These are phyloP conservation scores for Sweltsa coloradensis DNA, from an alignment of 1,140 invertebrate genomes.

Conservation along the genomic window DNA sequence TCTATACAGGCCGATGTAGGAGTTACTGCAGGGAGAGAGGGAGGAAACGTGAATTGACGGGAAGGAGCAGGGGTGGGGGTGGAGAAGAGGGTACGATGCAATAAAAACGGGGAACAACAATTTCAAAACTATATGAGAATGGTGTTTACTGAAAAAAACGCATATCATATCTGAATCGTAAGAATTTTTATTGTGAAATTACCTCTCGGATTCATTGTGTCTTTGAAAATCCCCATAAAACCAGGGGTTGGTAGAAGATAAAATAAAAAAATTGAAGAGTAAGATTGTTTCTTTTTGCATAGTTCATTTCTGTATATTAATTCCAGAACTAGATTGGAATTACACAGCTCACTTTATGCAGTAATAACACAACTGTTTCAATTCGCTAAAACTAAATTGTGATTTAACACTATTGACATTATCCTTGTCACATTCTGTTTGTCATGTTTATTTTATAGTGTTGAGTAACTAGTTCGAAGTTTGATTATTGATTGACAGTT, in stretches of 20 bases:
- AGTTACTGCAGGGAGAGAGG: no score
- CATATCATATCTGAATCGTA: conserved; percentile 9
- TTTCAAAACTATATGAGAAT: conserved; percentile 3
- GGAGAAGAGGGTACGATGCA: neutral
- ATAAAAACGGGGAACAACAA: conserved; percentile 10
- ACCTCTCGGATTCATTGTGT: conserved; percentile 9
- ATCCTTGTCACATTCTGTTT: no score
- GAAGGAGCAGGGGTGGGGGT: neutral
- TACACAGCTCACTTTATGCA: no score
- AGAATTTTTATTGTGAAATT: conserved; percentile 11
- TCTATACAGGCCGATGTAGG: no score
- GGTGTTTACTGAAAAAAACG: conserved; percentile 2
- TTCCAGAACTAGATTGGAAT: no score
- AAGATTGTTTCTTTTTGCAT: neutral
- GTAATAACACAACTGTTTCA: no score
- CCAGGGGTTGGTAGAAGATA: neutral
- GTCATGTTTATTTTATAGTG: no score
- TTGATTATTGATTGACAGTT: no score
- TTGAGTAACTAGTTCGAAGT: no score
- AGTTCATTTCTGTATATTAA: no score
- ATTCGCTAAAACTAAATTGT: no score
- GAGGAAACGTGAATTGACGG: neutral
- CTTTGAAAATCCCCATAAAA: neutral
- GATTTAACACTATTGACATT: no score
- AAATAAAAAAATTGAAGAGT: neutral